A percentile compares a stretch with the other conserved stretches of the same genome.
Conservation (phyloP, 2,888 invertebrate species). For the Glaucopsyche alexis region DNA sequence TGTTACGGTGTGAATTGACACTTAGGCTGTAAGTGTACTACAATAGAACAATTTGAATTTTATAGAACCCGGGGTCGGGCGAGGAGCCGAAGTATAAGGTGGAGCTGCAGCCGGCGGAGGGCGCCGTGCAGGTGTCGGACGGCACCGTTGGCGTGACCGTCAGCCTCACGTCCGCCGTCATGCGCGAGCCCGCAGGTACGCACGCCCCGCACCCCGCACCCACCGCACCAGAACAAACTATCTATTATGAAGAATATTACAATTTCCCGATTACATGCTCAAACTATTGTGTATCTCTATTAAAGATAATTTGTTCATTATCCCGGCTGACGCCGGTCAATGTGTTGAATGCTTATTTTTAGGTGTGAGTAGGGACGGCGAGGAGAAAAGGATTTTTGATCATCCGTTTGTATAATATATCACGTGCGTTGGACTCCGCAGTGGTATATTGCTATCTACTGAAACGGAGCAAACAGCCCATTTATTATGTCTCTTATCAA, state of each 20-base stretch:
- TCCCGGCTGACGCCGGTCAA: constrained; percentile 56
- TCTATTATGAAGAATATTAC: constrained; percentile 48
- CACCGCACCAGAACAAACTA: constrained; percentile 71
- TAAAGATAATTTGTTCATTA: constrained; percentile 78
- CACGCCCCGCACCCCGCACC: constrained; percentile 23
- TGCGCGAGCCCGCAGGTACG: constrained; percentile 88
- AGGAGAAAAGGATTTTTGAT: constrained; percentile 85
- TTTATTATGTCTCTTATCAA: background rate
- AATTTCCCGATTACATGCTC: constrained; percentile 42
- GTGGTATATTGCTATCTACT: constrained; percentile 68
- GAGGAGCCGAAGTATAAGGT: constrained; percentile 86
- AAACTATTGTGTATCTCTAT: constrained; percentile 50
- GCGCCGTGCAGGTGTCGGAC: constrained; percentile 91
- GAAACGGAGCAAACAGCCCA: constrained; percentile 77
- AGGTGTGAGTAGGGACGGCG: constrained; percentile 73
- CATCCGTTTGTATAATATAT: constrained; percentile 76
- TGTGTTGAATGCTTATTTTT: constrained; percentile 76
- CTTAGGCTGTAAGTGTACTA: background rate
- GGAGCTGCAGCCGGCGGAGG: constrained; percentile 90
- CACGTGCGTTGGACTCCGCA: constrained; percentile 60
- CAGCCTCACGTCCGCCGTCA: constrained; percentile 94
- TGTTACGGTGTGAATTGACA: no score
- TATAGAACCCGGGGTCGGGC: constrained; percentile 51
- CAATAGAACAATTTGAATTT: background rate
- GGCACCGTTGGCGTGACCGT: constrained; percentile 90